Conservation (phyloP, 2,797 vertebrate genomes). For the Acrossocheilus wenchowensis region DNA sequence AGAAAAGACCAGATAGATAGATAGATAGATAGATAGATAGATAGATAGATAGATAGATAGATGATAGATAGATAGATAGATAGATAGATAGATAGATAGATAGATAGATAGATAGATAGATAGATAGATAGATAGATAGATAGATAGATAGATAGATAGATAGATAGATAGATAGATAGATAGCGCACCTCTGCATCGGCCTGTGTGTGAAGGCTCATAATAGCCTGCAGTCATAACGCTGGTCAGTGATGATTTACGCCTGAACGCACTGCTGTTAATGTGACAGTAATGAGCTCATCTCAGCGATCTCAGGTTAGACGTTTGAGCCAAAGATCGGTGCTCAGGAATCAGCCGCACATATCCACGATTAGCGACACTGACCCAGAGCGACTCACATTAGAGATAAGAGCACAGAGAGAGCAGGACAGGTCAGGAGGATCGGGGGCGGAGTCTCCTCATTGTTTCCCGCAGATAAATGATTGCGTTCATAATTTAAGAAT, state of each 20-base stretch:
- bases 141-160: background rate
- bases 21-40: background rate
- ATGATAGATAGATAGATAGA: background rate
- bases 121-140: background rate
- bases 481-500: background rate
- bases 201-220: background rate
- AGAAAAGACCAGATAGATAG: background rate
- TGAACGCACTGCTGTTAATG: constrained; percentile 24
- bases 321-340: constrained; percentile 20
- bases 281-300: constrained; percentile 48
- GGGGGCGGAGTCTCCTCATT: constrained; percentile 38
- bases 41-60: too few species aligned
- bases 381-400: background rate
- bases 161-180: background rate
- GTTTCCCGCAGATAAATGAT: constrained; percentile 21
- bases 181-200: background rate
- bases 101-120: background rate
- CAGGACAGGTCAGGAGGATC: background rate
- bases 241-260: constrained; percentile 13
- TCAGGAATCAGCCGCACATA: background rate
- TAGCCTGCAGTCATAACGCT: constrained; percentile 14
- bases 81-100: background rate
- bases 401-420: background rate
- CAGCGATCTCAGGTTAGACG: constrained; percentile 36
- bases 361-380: background rate